phyloP scores from a whole-genome alignment of 2,888 invertebrate genomes.

The Seira musarum region DNA sequence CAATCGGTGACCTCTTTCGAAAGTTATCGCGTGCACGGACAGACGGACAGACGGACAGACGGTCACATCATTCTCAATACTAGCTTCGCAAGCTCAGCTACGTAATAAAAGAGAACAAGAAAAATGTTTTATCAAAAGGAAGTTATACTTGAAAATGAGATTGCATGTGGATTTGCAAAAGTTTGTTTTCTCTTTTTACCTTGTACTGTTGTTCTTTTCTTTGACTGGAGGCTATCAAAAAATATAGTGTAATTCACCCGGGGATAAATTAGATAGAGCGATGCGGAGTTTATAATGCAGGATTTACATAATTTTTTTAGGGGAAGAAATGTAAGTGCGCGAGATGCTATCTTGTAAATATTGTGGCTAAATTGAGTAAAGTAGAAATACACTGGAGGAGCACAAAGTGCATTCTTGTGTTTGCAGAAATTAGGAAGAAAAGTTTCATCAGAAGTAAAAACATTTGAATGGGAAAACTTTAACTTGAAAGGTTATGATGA shows the following conservation, averaged over 20 bases:
- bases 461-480: no score
- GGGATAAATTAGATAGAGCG: conserved; percentile 10
- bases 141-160: conserved; percentile 48
- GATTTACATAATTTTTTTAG: conserved; percentile 3
- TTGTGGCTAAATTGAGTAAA: background rate
- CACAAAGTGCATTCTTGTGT: conserved; percentile 5
- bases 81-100: no score
- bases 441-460: background rate
- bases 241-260: background rate
- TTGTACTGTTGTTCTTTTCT: background rate
- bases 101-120: conserved; percentile 25
- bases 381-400: background rate
- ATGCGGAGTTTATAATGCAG: conserved; percentile 12
- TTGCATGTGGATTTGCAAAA: background rate
- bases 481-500: no score
- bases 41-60: no score
- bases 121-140: conserved; percentile 23
- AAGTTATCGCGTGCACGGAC: no score
- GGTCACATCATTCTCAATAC: no score
- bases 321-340: conserved; percentile 2
- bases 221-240: background rate
- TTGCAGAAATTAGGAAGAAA: background rate
- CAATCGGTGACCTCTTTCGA: no score
- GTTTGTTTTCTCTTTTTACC: conserved; percentile 11
- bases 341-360: no score